Base-by-base conservation (phyloP, 2,888 invertebrate genomes). In the Agonopterix alstromeriana region DNA sequence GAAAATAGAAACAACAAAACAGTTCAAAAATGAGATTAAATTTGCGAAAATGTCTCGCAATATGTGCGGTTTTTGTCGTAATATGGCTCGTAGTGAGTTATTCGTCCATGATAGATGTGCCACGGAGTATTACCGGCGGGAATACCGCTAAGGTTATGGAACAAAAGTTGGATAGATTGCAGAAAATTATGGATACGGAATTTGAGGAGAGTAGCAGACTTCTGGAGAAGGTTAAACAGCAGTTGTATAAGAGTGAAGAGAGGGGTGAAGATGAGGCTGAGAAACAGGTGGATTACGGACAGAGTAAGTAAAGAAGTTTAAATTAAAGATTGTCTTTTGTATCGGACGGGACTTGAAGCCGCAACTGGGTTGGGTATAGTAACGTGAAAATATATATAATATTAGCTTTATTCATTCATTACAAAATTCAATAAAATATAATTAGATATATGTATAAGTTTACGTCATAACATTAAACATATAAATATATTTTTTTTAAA, bases 1-100 rank as follows among this genome's bases (percentile, higher is more conserved):
- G 5, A 42, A 27, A 27, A 14, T 14, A 10, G 12, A 42, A 42
- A 36, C 14, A 11, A 41, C 40, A 17, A 41, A 14, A 2, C 38
- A 50, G 47, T 56, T 41, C 42, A 83, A 70, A n/a, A 64, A 88
- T 88, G 88, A 81, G 88, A 58, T 48, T 83, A n/a, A 82, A 84
- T 58, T 52, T 79, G 42, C 70, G 72, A 50, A 85, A 77, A 67
- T 49, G 82, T 41, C 59, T 73, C 3, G 47, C 77, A 41, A 56
- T 70, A 2, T 58, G 70, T 40, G 61, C 65, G 10, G 50, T 73
- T 10, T 50, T 73, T 7, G 53, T 71, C 2, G 53, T 78, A 46
- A 48, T 85, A 48, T 86, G 85, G 80, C 53, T 83, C 4, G 42
- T 84, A 7, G 60, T 76, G 49, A 67, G 75, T 0, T 82, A 79